Evolutionary conservation across 2,797 vertebrate genomes (phyloP).

Genomic region (Rhinophrynus dorsalis): DNA sequence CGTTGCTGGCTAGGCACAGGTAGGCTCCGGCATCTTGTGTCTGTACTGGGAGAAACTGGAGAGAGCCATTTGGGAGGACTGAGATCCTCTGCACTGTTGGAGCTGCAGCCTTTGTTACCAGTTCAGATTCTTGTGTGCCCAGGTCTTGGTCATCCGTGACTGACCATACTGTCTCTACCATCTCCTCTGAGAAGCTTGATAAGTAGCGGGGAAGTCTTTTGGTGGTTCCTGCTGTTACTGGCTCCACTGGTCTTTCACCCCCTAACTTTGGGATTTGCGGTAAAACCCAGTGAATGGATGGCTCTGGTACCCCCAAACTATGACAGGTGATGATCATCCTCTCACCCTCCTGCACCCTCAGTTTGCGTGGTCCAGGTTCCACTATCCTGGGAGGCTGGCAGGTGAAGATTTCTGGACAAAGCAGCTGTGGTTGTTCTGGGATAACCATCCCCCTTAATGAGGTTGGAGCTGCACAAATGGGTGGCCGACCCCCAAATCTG

Average conservation of each 20-base stretch:
- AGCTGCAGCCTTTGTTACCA: background rate
- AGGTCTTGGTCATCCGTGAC: background rate
- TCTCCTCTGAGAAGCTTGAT: background rate
- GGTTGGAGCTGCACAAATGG: conserved; percentile 74
- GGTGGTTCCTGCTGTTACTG: background rate
- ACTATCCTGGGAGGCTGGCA: conserved; percentile 64
- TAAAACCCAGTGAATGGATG: conserved; percentile 78
- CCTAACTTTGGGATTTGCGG: conserved; percentile 68
- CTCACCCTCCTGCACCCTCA: conserved; percentile 75
- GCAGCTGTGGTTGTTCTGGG: conserved; percentile 72
- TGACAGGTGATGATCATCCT: conserved; percentile 76
- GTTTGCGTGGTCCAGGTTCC: conserved; percentile 70
- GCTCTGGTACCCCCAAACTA: conserved; percentile 80
- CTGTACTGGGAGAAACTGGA: conserved; percentile 82
- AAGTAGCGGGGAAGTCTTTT: background rate
- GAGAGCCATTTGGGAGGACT: conserved; percentile 75
- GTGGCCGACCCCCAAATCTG: conserved; percentile 78
- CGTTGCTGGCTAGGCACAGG: conserved; percentile 78
- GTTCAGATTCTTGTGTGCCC: background rate
- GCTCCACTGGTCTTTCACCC: background rate
- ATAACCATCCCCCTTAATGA: conserved; percentile 71
- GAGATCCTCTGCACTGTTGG: conserved; percentile 67
- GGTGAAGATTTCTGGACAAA: conserved; percentile 32
- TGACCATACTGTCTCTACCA: background rate
- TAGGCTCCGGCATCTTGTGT: conserved; percentile 79